phyloP scores from a whole-genome alignment of 1,140 invertebrate species.

The Antheraea pernyi region DNA sequence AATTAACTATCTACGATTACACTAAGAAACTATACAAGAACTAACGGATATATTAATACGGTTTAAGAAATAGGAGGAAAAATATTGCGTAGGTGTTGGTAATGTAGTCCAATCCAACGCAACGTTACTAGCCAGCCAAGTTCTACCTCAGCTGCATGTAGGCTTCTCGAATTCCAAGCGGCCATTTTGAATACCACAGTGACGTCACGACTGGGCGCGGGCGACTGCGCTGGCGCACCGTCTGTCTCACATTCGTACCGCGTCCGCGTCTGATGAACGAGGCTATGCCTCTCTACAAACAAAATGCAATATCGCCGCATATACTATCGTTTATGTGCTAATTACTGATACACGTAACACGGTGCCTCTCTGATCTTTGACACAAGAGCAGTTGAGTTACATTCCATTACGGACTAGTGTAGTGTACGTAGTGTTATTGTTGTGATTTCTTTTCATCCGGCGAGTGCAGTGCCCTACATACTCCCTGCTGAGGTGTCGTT shows the following conservation, averaged over 20 bases:
- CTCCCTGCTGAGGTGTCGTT: constrained; percentile 45
- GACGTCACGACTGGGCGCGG: constrained; percentile 74
- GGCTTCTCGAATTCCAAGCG: constrained; percentile 69
- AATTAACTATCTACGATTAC: too few species aligned
- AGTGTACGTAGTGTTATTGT: constrained; percentile 64
- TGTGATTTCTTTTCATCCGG: constrained; percentile 63
- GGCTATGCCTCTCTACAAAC: constrained; percentile 57
- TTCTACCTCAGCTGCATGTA: constrained; percentile 54
- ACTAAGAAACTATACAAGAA: background rate
- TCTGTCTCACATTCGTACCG: constrained; percentile 58
- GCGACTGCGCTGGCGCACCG: constrained; percentile 63
- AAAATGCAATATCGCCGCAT: constrained; percentile 67
- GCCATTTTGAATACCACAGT: constrained; percentile 76
- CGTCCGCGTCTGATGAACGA: constrained; percentile 54
- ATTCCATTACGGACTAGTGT: constrained; percentile 46
- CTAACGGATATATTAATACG: background rate
- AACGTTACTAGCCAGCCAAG: constrained; percentile 10
- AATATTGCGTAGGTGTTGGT: constrained; percentile 12
- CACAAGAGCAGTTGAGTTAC: constrained; percentile 67
- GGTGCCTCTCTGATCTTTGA: constrained; percentile 68
- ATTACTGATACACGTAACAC: constrained; percentile 44
- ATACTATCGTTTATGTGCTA: constrained; percentile 56
- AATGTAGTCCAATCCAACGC: constrained; percentile 11
- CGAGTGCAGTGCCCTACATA: constrained; percentile 64
- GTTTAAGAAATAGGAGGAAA: background rate